These are phyloP conservation scores for Arctocebus calabarensis DNA, from an alignment of 2,797 vertebrate species.

Conservation along the genomic window DNA sequence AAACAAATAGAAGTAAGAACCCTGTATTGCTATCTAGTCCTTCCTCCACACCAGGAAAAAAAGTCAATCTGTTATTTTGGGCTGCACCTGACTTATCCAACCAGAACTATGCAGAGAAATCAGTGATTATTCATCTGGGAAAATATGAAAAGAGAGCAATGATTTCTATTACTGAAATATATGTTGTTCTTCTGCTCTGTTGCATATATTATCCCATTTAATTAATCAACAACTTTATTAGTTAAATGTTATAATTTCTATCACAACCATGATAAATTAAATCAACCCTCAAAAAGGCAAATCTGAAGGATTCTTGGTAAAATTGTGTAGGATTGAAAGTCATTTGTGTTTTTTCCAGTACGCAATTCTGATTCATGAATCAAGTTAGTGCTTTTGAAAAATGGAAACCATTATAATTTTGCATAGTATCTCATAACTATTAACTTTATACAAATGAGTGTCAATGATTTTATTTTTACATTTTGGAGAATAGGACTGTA, in stretches of 20 bases:
- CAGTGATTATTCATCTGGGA: background rate
- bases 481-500: background rate
- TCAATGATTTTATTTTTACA: background rate
- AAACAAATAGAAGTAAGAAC: background rate
- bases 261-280: background rate
- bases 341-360: background rate
- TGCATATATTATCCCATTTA: background rate
- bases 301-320: background rate
- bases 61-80: background rate
- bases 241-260: background rate
- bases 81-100: background rate
- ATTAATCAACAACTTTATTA: background rate
- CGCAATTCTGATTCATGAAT: background rate
- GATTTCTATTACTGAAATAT: background rate
- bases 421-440: background rate
- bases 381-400: background rate
- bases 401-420: background rate
- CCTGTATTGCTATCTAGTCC: background rate
- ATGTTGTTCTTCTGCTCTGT: background rate
- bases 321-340: background rate
- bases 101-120: background rate
- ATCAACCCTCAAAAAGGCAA: background rate
- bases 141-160: background rate
- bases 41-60: background rate
- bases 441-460: background rate